These are phyloP conservation scores for Leuctra nigra DNA, from an alignment of 2,888 invertebrate species.

Conservation along the genomic window DNA sequence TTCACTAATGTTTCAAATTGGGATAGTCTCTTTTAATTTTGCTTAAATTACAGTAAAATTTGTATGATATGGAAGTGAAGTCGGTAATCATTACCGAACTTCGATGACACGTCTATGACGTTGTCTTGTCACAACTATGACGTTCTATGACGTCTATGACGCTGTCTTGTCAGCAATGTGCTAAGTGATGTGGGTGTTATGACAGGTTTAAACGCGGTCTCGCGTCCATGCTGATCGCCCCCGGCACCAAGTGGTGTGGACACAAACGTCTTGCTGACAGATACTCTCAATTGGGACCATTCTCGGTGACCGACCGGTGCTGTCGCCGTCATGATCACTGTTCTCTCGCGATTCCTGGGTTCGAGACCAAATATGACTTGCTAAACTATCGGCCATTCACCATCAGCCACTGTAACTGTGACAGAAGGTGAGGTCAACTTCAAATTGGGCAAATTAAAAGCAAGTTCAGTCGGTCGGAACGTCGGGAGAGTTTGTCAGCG, in stretches of 20 bases:
- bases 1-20: too few species aligned
- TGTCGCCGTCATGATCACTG: slow-evolving; percentile 71
- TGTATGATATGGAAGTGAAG: too few species aligned
- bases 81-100: too few species aligned
- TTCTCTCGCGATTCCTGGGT: slow-evolving; percentile 54
- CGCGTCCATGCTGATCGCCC: slow-evolving; percentile 43
- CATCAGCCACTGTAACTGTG: slow-evolving; percentile 69
- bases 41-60: too few species aligned
- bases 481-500: not conserved
- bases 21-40: too few species aligned
- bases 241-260: slow-evolving; percentile 73
- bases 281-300: slow-evolving; percentile 55
- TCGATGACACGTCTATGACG: too few species aligned
- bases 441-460: too few species aligned
- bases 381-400: slow-evolving; percentile 67
- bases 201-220: slow-evolving; percentile 27
- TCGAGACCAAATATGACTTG: slow-evolving; percentile 52
- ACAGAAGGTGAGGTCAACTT: slow-evolving; percentile 56
- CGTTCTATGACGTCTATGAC: too few species aligned
- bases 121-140: too few species aligned
- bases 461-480: slow-evolving; percentile 1
- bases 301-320: slow-evolving; percentile 57
- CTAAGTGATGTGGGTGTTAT: slow-evolving; percentile 17
- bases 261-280: slow-evolving; percentile 49
- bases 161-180: too few species aligned